Evolutionary conservation across 2,797 vertebrate species (phyloP).

Genomic region (Falco peregrinus): DNA sequence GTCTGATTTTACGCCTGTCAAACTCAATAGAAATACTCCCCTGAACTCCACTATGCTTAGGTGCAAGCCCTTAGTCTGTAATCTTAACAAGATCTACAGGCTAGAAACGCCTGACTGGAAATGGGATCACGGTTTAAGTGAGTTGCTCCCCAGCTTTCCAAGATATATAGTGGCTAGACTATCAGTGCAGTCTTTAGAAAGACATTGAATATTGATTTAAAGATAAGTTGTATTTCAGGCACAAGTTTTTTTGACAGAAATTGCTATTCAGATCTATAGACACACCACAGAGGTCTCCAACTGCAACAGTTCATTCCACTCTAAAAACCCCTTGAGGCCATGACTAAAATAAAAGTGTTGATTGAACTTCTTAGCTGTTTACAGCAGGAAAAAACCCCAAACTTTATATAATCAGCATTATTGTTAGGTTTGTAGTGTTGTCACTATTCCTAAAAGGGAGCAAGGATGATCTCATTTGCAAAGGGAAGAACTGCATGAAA

Average conservation of each 20-base stretch:
- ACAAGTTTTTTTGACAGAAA: background rate
- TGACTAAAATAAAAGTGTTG: fast-evolving
- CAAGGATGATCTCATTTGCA: background rate
- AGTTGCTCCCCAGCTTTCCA: background rate
- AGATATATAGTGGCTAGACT: background rate
- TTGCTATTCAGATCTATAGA: background rate
- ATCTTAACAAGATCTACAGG: conserved; percentile 44
- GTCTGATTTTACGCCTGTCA: conserved; percentile 44
- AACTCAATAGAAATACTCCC: conserved; percentile 6
- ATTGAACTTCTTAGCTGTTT: background rate
- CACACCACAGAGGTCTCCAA: fast-evolving
- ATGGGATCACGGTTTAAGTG: background rate
- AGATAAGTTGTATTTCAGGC: background rate
- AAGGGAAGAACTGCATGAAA: background rate
- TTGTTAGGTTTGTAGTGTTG: background rate
- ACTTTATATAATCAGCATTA: background rate
- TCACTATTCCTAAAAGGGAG: background rate
- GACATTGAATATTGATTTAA: background rate
- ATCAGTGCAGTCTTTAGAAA: background rate
- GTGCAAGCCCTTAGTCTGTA: conserved; percentile 31
- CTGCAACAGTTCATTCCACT: background rate
- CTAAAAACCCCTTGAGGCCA: background rate
- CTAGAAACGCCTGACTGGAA: background rate
- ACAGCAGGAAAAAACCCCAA: background rate
- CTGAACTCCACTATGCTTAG: background rate